A percentile compares a stretch with the other conserved stretches of the same genome.
Conservation (phyloP, 2,888 invertebrate genomes). For the Notodonta dromedarius region DNA sequence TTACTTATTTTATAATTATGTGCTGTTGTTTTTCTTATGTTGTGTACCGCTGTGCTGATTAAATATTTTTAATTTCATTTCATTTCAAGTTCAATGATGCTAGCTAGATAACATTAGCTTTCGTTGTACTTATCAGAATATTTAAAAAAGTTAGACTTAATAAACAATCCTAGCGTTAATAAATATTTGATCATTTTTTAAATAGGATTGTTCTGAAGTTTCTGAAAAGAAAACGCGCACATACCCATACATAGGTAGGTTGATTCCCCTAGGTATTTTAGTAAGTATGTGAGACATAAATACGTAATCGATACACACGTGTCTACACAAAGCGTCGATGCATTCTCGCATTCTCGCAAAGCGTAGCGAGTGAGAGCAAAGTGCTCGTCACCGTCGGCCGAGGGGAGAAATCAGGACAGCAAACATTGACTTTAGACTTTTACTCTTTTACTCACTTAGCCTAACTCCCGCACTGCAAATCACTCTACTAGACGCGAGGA, state of each 20-base stretch:
- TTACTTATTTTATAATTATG: too few relatives aligned
- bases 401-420: slow-evolving; percentile 79
- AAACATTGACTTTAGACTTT: slow-evolving; percentile 83
- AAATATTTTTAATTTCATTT: too few relatives aligned
- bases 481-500: slow-evolving; percentile 67
- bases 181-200: too few relatives aligned
- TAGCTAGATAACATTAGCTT: neutral
- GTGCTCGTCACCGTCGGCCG: slow-evolving; percentile 64
- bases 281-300: neutral
- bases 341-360: slow-evolving; percentile 56
- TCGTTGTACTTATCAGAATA: too few relatives aligned
- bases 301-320: slow-evolving; percentile 22
- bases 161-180: too few relatives aligned
- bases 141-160: too few relatives aligned
- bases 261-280: neutral
- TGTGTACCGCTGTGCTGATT: too few relatives aligned
- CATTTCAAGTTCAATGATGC: too few relatives aligned
- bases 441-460: slow-evolving; percentile 81
- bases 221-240: too few relatives aligned
- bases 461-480: slow-evolving; percentile 75
- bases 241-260: too few relatives aligned
- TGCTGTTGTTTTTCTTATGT: too few relatives aligned
- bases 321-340: slow-evolving; percentile 39
- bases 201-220: too few relatives aligned
- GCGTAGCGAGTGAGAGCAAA: slow-evolving; percentile 38